phyloP scores from a whole-genome alignment of 2,113 vertebrate species.

The Lycaon pictus region DNA sequence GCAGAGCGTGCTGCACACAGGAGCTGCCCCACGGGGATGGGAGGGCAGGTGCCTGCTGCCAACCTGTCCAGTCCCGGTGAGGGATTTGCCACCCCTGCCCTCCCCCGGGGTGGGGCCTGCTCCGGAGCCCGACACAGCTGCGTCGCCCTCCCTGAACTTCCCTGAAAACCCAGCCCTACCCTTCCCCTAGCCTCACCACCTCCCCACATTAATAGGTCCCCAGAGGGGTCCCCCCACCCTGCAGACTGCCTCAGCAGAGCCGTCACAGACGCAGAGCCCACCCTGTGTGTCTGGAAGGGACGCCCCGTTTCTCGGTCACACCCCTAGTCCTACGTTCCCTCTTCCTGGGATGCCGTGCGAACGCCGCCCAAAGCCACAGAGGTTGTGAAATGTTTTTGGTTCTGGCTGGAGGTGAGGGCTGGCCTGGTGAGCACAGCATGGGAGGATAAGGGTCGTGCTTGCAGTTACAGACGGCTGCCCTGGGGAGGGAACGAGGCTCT shows the following conservation, averaged over 20 bases:
- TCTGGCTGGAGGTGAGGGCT: not conserved
- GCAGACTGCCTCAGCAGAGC: fast-evolving
- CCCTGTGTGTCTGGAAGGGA: not conserved
- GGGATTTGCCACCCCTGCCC: fast-evolving
- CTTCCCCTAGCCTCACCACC: not conserved
- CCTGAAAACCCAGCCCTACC: not conserved
- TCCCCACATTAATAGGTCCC: not conserved
- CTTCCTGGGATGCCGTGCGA: fast-evolving
- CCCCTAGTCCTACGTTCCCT: not conserved
- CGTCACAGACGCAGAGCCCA: fast-evolving
- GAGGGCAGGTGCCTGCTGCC: not conserved
- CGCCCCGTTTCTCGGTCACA: not conserved
- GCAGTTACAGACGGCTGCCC: fast-evolving
- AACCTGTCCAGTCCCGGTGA: not conserved
- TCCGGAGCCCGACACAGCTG: not conserved
- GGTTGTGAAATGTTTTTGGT: not conserved
- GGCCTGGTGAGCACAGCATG: fast-evolving
- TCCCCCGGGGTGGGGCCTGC: fast-evolving
- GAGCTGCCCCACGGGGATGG: fast-evolving
- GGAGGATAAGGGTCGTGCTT: fast-evolving
- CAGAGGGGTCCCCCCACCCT: not conserved
- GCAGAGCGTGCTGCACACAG: fast-evolving
- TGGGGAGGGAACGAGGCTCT: fast-evolving
- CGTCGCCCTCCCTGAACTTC: not conserved
- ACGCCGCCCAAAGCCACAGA: not conserved